Evolutionary conservation across 2,113 vertebrate genomes (phyloP).

Genomic region (Dromiciops gliroides): DNA sequence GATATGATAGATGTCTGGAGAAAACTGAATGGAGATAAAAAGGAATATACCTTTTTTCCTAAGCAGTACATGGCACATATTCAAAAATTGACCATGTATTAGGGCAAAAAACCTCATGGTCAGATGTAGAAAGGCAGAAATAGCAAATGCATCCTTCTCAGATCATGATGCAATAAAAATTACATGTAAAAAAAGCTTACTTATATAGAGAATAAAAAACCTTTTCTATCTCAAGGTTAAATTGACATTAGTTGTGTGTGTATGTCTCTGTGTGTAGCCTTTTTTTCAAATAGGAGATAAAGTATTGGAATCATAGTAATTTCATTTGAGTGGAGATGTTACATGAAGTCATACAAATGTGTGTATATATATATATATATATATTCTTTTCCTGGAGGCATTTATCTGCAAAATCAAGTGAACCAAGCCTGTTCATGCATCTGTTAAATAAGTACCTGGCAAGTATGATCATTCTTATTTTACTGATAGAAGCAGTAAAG

Average conservation of each 20-base stretch:
- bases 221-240: background rate
- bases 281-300: background rate
- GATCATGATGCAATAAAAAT: no score
- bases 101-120: no score
- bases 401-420: background rate
- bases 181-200: no score
- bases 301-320: background rate
- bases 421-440: background rate
- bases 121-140: no score
- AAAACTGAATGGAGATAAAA: no score
- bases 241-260: background rate
- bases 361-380: no score
- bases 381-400: background rate
- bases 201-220: background rate
- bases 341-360: background rate
- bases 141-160: no score
- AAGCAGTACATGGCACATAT: no score
- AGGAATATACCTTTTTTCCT: no score
- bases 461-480: background rate
- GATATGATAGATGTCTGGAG: no score
- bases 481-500: background rate
- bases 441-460: background rate
- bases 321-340: background rate
- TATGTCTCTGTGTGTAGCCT: no score
- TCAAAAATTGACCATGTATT: no score